These are phyloP conservation scores for Silvanus unidentatus DNA, from an alignment of 2,888 invertebrate species.

Conservation along the genomic window DNA sequence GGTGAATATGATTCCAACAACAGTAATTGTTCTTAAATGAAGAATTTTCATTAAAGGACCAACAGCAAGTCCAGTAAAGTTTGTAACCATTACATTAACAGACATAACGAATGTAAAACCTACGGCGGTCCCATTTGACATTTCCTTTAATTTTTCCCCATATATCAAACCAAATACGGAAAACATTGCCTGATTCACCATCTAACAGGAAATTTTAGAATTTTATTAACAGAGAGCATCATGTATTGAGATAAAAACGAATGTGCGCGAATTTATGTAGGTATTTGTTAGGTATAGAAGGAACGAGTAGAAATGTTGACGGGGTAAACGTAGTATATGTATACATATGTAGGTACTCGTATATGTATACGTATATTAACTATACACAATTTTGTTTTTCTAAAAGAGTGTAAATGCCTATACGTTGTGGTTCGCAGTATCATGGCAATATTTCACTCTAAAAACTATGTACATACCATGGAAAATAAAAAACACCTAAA, in stretches of 20 bases:
- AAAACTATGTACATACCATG: too few relatives aligned
- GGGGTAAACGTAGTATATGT: too few relatives aligned
- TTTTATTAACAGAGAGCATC: not conserved
- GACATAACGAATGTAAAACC: constrained; percentile 65
- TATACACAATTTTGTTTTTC: too few relatives aligned
- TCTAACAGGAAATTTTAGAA: constrained; percentile 30
- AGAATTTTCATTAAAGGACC: constrained; percentile 60
- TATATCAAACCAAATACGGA: constrained; percentile 66
- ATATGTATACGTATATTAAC: too few relatives aligned
- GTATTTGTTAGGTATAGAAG: too few relatives aligned
- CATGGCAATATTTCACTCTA: too few relatives aligned
- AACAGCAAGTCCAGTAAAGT: constrained; percentile 62
- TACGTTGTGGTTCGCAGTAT: too few relatives aligned
- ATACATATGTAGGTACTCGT: too few relatives aligned
- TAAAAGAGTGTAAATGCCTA: too few relatives aligned
- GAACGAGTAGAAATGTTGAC: too few relatives aligned
- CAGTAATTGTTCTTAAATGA: constrained; percentile 52
- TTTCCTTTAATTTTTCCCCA: constrained; percentile 56
- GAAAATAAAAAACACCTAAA: too few relatives aligned
- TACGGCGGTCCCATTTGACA: constrained; percentile 57
- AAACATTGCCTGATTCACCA: constrained; percentile 65
- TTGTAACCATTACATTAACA: constrained; percentile 59
- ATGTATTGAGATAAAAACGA: constrained; percentile 1
- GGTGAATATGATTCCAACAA: constrained; percentile 51
- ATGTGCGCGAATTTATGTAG: too few relatives aligned